phyloP scores from a whole-genome alignment of 2,113 vertebrate genomes.

The Felis chaus region DNA sequence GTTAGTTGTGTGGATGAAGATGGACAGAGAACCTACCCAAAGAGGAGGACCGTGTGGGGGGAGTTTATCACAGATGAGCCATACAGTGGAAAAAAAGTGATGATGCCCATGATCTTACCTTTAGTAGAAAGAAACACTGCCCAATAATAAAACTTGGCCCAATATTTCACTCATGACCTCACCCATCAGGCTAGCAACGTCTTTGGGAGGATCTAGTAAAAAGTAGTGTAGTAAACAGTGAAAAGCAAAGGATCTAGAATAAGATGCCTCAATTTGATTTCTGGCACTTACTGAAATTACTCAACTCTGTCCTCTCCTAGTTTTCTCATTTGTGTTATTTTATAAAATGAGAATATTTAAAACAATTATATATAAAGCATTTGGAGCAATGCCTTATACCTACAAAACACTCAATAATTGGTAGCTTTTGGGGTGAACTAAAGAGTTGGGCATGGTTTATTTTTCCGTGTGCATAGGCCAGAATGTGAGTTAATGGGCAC shows the following conservation, averaged over 20 bases:
- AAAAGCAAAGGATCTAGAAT: background rate
- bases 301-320: background rate
- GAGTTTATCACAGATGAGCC: background rate
- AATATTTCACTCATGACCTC: background rate
- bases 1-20: background rate
- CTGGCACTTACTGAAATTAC: background rate
- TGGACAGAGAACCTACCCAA: background rate
- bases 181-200: background rate
- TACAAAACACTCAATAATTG: background rate
- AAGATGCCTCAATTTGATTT: background rate
- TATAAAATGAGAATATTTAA: background rate
- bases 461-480: background rate
- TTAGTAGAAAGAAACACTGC: background rate
- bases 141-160: background rate
- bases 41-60: background rate
- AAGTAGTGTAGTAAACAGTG: background rate
- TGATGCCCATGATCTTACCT: background rate
- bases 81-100: background rate
- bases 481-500: background rate
- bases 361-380: background rate
- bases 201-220: background rate
- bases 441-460: background rate
- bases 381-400: background rate
- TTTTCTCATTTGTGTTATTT: background rate
- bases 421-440: background rate